Evolutionary conservation across 2,797 vertebrate species (phyloP).

Genomic region (Chiroxiphia lanceolata): DNA sequence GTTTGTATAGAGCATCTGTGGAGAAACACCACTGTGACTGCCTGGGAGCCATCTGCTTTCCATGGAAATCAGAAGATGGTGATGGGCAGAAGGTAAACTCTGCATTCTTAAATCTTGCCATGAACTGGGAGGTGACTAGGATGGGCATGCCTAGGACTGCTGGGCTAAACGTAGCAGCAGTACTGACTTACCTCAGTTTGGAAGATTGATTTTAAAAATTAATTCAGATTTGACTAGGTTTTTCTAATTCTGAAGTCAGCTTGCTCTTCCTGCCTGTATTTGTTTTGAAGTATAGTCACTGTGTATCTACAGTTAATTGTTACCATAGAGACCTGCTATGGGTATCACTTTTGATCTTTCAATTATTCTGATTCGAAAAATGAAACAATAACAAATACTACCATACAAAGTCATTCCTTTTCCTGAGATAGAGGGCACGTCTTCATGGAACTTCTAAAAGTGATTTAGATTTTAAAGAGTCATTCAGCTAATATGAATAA

Average conservation of each 20-base stretch:
- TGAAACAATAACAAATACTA: background rate
- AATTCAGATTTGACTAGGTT: background rate
- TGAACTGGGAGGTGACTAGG: background rate
- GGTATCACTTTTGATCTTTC: conserved; percentile 31
- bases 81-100: background rate
- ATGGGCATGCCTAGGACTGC: background rate
- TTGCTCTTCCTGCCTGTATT: background rate
- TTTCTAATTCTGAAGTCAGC: background rate
- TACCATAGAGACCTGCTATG: background rate
- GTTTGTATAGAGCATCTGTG: background rate
- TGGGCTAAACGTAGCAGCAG: background rate
- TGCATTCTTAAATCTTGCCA: background rate
- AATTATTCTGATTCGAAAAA: conserved; percentile 23
- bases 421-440: background rate
- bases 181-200: background rate
- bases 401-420: background rate
- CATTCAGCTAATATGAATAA: conserved; percentile 1
- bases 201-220: background rate
- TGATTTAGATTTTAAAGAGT: conserved; percentile 17
- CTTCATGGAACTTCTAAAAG: background rate
- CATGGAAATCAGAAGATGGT: background rate
- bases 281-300: background rate
- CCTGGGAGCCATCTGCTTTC: background rate
- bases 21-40: background rate
- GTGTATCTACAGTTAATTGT: background rate